A percentile compares a stretch with the other conserved stretches of the same genome.
phyloP scores from a whole-genome alignment of 2,888 invertebrate genomes.

The Congeria kusceri region DNA sequence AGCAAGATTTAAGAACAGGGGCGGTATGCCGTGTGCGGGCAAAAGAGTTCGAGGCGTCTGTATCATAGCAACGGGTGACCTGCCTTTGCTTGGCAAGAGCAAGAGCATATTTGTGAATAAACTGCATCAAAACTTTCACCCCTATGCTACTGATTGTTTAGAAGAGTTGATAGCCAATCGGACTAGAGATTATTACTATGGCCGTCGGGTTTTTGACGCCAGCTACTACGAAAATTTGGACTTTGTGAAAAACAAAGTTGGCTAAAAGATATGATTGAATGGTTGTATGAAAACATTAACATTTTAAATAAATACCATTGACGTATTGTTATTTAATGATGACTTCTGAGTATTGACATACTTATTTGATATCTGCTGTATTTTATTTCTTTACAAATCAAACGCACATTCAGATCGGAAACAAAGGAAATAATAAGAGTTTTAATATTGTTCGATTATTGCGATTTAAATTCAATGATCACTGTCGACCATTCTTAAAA shows the following conservation, averaged over 20 bases:
- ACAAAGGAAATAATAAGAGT: no score
- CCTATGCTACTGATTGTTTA: not conserved
- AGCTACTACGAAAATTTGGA: not conserved
- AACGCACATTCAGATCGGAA: no score
- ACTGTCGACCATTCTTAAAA: no score
- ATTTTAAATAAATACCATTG: no score
- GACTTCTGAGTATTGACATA: no score
- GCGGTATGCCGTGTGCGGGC: constrained; percentile 71
- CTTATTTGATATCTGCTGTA: no score
- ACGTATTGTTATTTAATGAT: no score
- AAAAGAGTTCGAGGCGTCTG: constrained; percentile 80
- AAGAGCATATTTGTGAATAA: not conserved
- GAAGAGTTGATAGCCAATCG: not conserved
- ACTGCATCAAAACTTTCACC: not conserved
- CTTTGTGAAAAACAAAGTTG: constrained; percentile 11
- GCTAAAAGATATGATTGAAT: not conserved
- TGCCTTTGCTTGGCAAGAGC: not conserved
- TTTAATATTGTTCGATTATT: no score
- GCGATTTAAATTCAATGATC: no score
- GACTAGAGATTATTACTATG: not conserved
- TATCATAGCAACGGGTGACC: constrained; percentile 81
- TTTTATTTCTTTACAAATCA: no score
- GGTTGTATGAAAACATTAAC: no score
- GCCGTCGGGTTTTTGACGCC: not conserved
- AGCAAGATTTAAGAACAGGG: constrained; percentile 82